Base-by-base conservation (phyloP, 2,888 invertebrate genomes). In the Drosophila mettleri region DNA sequence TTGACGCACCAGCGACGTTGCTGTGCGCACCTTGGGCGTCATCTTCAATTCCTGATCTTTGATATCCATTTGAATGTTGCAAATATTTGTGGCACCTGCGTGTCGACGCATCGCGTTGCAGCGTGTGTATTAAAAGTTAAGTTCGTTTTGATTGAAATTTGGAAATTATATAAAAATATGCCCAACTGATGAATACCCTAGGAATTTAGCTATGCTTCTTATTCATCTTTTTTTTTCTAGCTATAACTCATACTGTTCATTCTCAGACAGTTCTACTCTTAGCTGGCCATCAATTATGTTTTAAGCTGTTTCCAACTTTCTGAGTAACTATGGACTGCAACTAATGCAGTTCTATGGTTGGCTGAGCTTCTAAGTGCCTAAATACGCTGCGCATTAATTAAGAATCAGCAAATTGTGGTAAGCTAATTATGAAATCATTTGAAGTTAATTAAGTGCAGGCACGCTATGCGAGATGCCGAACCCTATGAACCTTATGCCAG, bases 1-100 rank as follows among this genome's bases (percentile, higher is more conserved):
- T 16, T 78, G 70, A 6, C 76, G 81, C 53, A 83, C 74, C 10
- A 83, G 38, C 6, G 86, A 63, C 7, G 86, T 76, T 27, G 68
- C 43, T 1, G 84, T 48, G 0, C 62, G 74, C 2, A 51, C 4
- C 27, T 83, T 84, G 20, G 65, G 12, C 0, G 41, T 3, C 16
- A 69, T 4, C 16, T 61, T 65, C 0, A 48, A 6, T 6, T 60
- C 66, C 39, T 46, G 43, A 8, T 73, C 84, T 5, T 73, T 69
- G 43, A 75, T 34, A 12, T 83, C 57, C 80, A 83, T 67, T 63
- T 80, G 36, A 8, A 81, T 41, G 33, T 73, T 73, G 68, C 62
- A 77, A 10, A 76, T 65, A 7, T 67, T 65, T 0, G 59, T 20
- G 33, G 64, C 72, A 55, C 69, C 87, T 87, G 52, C 43, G 53